A percentile compares a stretch with the other conserved stretches of the same genome.
phyloP scores from a whole-genome alignment of 2,113 vertebrate genomes.

The Triplophysa rosa region DNA sequence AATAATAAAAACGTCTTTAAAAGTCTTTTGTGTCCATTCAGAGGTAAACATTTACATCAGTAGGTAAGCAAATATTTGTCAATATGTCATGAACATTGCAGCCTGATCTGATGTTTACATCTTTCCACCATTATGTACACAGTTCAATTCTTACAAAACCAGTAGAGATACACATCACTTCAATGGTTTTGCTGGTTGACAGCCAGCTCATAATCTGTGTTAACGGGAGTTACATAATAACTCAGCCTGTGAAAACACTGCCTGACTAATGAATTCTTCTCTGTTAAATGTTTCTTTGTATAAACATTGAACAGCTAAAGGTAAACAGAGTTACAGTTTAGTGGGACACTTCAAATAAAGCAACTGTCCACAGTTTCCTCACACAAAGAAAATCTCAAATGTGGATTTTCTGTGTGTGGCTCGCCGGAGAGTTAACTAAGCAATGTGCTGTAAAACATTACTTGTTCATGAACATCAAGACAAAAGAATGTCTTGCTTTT shows the following conservation, averaged over 20 bases:
- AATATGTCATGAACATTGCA: neutral
- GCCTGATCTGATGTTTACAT: neutral
- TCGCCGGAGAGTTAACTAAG: neutral
- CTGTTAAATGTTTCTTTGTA: slow-evolving; percentile 25
- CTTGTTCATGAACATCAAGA: neutral
- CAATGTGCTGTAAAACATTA: neutral
- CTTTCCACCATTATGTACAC: neutral
- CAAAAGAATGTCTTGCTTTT: neutral
- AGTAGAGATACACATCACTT: neutral
- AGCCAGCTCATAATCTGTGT: slow-evolving; percentile 33
- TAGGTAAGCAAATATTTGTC: too few species aligned
- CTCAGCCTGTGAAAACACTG: slow-evolving; percentile 16
- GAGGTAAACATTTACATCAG: too few species aligned
- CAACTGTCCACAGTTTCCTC: slow-evolving; percentile 2
- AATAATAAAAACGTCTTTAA: too few species aligned
- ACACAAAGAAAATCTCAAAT: neutral
- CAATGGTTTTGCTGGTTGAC: slow-evolving; percentile 2
- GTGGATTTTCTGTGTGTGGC: neutral
- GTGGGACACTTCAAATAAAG: neutral
- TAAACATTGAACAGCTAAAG: slow-evolving; percentile 20
- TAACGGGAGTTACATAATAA: slow-evolving; percentile 27
- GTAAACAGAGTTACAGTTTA: slow-evolving; percentile 28
- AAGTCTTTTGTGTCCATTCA: too few species aligned
- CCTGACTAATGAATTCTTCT: slow-evolving; percentile 29
- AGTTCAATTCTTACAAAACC: neutral